Conservation (phyloP, 2,797 vertebrate species). For the Mormyrus proboscirostris region DNA sequence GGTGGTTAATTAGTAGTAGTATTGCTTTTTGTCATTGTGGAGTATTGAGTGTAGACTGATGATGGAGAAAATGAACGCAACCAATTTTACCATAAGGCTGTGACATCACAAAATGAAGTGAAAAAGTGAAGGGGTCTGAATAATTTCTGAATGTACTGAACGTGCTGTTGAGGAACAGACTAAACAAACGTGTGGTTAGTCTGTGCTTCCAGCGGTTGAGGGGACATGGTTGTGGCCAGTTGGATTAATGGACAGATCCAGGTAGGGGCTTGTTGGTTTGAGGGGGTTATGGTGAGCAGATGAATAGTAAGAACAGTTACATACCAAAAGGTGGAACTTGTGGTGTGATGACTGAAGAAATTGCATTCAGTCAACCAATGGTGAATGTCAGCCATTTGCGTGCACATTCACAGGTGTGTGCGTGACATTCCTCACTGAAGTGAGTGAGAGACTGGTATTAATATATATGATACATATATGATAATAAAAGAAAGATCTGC, state of each 20-base stretch:
- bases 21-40: not conserved
- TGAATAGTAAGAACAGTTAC: not conserved
- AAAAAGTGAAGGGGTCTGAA: not conserved
- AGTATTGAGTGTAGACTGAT: not conserved
- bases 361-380: not conserved
- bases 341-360: not conserved
- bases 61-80: not conserved
- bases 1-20: not conserved
- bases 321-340: not conserved
- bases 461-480: not conserved
- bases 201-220: not conserved
- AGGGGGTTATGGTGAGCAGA: not conserved
- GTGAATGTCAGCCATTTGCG: not conserved
- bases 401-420: not conserved
- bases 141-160: not conserved
- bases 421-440: not conserved
- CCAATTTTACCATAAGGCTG: not conserved
- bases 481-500: not conserved
- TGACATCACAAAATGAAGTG: not conserved
- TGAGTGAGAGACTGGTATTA: not conserved
- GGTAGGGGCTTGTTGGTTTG: not conserved
- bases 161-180: not conserved
- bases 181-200: not conserved
- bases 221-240: not conserved
- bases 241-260: not conserved